Evolutionary conservation across 2,888 invertebrate genomes (phyloP).

Genomic region (Germaria angustata): DNA sequence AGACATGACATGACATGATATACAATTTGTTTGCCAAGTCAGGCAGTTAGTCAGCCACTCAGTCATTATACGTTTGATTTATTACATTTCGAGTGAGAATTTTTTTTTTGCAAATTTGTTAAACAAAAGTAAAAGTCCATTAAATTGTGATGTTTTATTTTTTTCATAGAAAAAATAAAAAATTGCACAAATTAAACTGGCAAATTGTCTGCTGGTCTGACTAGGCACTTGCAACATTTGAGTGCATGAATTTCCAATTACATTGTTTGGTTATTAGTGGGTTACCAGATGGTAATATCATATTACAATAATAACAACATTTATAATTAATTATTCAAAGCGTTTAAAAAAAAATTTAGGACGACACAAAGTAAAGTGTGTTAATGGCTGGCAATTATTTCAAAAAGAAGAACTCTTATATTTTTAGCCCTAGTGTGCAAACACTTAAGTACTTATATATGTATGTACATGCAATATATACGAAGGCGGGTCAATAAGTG

Average conservation of each 20-base stretch:
- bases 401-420: background rate
- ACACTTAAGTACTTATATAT: too few species aligned
- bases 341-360: background rate
- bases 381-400: slow-evolving; percentile 1
- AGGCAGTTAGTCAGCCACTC: slow-evolving; percentile 1
- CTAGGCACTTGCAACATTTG: slow-evolving; percentile 3
- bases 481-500: too few species aligned
- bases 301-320: slow-evolving; percentile 25
- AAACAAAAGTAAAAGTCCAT: slow-evolving; percentile 54
- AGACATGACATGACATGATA: slow-evolving; percentile 36
- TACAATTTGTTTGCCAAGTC: slow-evolving; percentile 51
- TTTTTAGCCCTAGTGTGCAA: too few species aligned
- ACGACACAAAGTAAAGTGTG: background rate
- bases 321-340: slow-evolving; percentile 21
- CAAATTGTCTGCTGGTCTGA: background rate
- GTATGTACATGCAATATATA: too few species aligned
- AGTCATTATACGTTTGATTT: slow-evolving; percentile 58
- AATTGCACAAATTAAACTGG: background rate
- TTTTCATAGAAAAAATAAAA: background rate
- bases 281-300: slow-evolving; percentile 49
- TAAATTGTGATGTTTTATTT: slow-evolving; percentile 24
- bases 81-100: slow-evolving; percentile 26
- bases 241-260: slow-evolving; percentile 26
- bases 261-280: slow-evolving; percentile 47
- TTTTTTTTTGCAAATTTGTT: background rate